Evolutionary conservation across 2,113 vertebrate species (phyloP), one percentile per base, ranked within the genome.

Genomic region (Cacatua alba): DNA sequence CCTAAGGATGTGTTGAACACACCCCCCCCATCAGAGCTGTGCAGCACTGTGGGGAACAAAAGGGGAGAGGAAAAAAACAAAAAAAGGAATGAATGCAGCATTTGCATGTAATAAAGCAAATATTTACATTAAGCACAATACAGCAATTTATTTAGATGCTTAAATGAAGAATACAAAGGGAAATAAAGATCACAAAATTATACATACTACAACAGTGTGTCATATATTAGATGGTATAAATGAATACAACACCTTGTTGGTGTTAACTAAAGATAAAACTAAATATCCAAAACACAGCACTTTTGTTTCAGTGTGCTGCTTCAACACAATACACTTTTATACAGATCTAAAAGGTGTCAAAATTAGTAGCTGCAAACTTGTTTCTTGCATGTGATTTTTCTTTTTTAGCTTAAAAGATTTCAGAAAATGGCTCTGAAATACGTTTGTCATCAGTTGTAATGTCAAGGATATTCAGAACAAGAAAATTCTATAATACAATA

Each of bases 101-200:
- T 57, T 94, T 96, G 77, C 83, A 95, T 60, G 93, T 97, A 98
- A 98, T 97, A 97, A 98, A 97, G 96, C 98, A 97, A 97, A 94
- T 98, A 92, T 98, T 97, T 98, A 98, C 97, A 98, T 98, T 98
- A 99, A 99, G 98, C 99, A 99, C 99, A 99, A 98, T 99, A 99
- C 99, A 99, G 98, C 98, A 99, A 99, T 99, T 99, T 99, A 99
- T 99, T 99, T 98, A 99, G 98, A 99, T 99, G 99, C 98, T 98
- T 98, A 98, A 98, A 99, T 97, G 97, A 98, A 99, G 98, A 98
- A 98, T 97, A 98, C 98, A 98, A 98, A 98, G 99, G 98, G 98
- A 99, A 99, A 98, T 98, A 98, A 98, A 99, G 98, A 98, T 98
- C 98, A 99, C 98, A 99, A 98, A 98, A 99, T 98, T 98, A 98